A percentile compares a stretch with the other conserved stretches of the same genome.
phyloP scores from a whole-genome alignment of 2,797 vertebrate genomes.

The Yasuhikotakia modesta region DNA sequence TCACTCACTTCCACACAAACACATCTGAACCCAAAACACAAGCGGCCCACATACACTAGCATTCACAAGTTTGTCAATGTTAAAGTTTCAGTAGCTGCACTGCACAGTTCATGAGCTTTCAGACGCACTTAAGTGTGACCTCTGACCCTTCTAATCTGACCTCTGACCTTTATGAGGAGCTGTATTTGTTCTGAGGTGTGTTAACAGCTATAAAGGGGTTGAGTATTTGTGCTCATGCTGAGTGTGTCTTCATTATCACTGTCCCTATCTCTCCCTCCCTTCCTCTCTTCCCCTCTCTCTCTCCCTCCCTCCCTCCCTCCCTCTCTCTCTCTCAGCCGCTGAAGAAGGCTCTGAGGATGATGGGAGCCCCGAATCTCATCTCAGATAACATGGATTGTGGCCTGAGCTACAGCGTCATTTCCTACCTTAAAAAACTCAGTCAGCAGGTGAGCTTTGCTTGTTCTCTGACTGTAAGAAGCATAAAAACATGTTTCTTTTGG shows the following conservation, averaged over 20 bases:
- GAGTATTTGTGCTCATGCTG: slow-evolving; percentile 22
- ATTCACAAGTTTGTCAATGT: no score
- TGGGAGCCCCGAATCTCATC: slow-evolving; percentile 97
- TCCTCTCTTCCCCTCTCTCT: background rate
- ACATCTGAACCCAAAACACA: no score
- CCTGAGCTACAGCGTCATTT: slow-evolving; percentile 98
- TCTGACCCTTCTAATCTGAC: slow-evolving; percentile 17
- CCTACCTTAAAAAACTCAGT: slow-evolving; percentile 99
- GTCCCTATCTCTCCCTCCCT: background rate
- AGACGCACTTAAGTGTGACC: slow-evolving; percentile 6
- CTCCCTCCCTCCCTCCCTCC: background rate
- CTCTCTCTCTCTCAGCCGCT: slow-evolving; percentile 82
- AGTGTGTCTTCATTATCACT: slow-evolving; percentile 38
- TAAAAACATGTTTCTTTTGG: no score
- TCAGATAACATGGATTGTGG: slow-evolving; percentile 98
- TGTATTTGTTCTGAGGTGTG: slow-evolving; percentile 15
- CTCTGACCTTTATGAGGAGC: slow-evolving; percentile 14
- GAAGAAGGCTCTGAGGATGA: slow-evolving; percentile 99
- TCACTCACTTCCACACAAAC: background rate
- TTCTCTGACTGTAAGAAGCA: background rate
- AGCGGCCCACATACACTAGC: no score
- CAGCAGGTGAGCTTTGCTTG: slow-evolving; percentile 86
- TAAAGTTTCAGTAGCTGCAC: no score
- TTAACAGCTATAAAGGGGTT: slow-evolving; percentile 44
- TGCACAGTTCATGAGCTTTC: background rate